Percentiles rank a stretch among this genome's conserved stretches.
Conservation (phyloP, 53 echinoderm and acorn worm species). For the Echinometra lucunter region DNA sequence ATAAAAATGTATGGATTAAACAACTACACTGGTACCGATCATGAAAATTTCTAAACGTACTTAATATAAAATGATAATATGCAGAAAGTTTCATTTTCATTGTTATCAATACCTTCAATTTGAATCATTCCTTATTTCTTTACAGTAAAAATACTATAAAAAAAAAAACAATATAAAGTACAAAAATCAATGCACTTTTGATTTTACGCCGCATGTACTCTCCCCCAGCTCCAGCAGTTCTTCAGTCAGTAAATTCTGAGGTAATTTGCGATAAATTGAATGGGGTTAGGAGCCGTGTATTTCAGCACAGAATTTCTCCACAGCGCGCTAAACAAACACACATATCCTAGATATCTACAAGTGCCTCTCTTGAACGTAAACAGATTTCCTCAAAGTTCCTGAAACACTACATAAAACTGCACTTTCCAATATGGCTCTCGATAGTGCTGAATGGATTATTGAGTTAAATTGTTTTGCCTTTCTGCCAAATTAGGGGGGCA, state of each 20-base stretch:
- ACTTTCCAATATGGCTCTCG: slow-evolving; percentile 55
- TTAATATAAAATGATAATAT: neutral
- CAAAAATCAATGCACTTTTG: neutral
- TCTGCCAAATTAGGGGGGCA: slow-evolving; percentile 53
- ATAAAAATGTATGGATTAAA: neutral
- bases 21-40: too few species aligned
- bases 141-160: too few species aligned
- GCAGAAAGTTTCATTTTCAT: neutral
- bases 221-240: neutral
- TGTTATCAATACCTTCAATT: neutral
- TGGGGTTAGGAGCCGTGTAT: slow-evolving; percentile 16
- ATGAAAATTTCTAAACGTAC: neutral
- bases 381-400: neutral
- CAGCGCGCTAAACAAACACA: slow-evolving; percentile 55
- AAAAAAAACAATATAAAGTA: too few species aligned
- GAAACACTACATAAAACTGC: slow-evolving; percentile 60
- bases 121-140: too few species aligned
- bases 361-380: slow-evolving; percentile 48
- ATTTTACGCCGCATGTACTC: neutral
- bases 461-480: slow-evolving; percentile 67
- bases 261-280: slow-evolving; percentile 47
- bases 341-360: slow-evolving; percentile 60
- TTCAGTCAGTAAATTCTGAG: neutral
- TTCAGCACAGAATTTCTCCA: slow-evolving; percentile 58
- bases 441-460: slow-evolving; percentile 61